These are phyloP conservation scores for Conops quadrifasciatus DNA, from an alignment of 2,888 invertebrate genomes.

Conservation along the genomic window DNA sequence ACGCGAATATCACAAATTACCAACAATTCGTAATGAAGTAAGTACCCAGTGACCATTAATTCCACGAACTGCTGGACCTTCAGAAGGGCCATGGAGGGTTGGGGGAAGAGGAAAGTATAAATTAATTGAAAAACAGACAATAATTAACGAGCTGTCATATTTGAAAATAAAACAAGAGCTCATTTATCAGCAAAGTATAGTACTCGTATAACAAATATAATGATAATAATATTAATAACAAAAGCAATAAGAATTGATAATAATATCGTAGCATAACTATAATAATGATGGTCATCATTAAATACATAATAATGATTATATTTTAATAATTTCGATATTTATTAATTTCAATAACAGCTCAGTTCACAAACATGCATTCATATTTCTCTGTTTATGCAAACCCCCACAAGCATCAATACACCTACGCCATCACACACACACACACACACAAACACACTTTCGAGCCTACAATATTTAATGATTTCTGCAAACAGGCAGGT, in stretches of 20 bases:
- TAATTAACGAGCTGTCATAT: conserved; percentile 8
- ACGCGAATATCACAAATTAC: too few species aligned
- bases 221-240: conserved; percentile 14
- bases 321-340: too few species aligned
- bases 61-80: too few species aligned
- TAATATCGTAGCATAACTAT: too few species aligned
- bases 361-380: conserved; percentile 9
- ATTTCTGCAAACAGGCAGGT: too few species aligned
- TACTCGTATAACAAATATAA: background rate
- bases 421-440: background rate
- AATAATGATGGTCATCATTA: conserved; percentile 6
- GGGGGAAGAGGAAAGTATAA: too few species aligned
- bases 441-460: background rate
- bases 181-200: conserved; percentile 11
- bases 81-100: too few species aligned
- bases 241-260: too few species aligned
- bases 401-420: background rate
- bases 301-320: conserved; percentile 19
- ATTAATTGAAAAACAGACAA: conserved; percentile 20
- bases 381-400: background rate
- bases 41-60: too few species aligned
- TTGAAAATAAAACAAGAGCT: conserved; percentile 21
- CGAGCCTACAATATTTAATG: too few species aligned
- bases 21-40: too few species aligned
- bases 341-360: conserved; percentile 30